Base-by-base conservation (phyloP, 2,113 vertebrate genomes). In the Chascanopsetta lugubris region DNA sequence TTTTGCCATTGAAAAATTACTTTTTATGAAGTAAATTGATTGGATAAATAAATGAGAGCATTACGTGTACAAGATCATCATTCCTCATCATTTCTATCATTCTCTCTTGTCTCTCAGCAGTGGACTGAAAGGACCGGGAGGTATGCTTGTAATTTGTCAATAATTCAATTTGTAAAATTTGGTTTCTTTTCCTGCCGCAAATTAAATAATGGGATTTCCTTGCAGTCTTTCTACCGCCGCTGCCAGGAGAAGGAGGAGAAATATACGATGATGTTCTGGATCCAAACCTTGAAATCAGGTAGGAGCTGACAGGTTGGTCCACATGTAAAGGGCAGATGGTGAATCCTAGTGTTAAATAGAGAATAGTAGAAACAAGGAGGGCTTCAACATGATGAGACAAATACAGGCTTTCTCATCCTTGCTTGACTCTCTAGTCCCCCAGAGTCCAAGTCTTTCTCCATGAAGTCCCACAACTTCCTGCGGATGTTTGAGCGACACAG, bases 211-310 rank as follows among this genome's bases (percentile, higher is more conserved):
- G 61, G 22, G 38, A 68, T 72, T 70, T 12, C 63, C 80, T 36
- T 80, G 20, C 82, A 96, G 94, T 87, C 4, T 49, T 85, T 22
- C 90, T 96, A 6, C 93, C 93, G 1, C 88, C 91, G 15, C 91
- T 91, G 34, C 89, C 93, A 26, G 81, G 61, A 15, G 86, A 90
- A 0, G 90, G 85, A 5, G 93, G 93, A 59, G 95, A 96, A 8
- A 93, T 98, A 71, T 98, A 98, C 49, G 94, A 96, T 55, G 96
- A 95, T 8, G 68, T 97, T 50, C 88, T 93, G 3, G 94, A 96
- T 15, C 86, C 91, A 47, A 90, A 89, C 3, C 32, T 73, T 51
- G 81, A 66, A n/a, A 47, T 88, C 50, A 89, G 89, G 97, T 97
- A 88, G 68, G 85, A 75, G 63, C 13, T 49, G 4, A n/a, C 45